Evolutionary conservation across 2,113 vertebrate species (phyloP), one percentile per base, ranked within the genome.

Genomic region (Cervus canadensis): DNA sequence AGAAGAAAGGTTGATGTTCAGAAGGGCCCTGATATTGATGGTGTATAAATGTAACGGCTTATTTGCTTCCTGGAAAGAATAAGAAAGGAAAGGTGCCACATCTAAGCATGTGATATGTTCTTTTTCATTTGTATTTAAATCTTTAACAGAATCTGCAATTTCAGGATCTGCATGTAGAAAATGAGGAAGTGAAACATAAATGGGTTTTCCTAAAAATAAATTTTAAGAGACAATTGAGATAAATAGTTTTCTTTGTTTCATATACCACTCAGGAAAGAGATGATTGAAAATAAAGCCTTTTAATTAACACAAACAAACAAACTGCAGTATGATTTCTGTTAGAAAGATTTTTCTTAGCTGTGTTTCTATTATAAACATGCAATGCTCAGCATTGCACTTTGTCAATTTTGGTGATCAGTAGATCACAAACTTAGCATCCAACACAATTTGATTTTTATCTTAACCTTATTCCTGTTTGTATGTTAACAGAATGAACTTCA

Each of bases 1-100:
- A 71, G 4, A 23, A 76, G 71, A 43, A 76, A 26, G 6, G 21
- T 74, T 0, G 6, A 23, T 59, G 45, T 86, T 95, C 64, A 54
- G 78, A 90, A 67, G 95, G 6, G 87, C 94, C 67, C 89, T 82
- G 59, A 88, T 2, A 16, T 60, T 86, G 40, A 12, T 67, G 33
- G 6, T 64, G 28, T 25, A 28, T 54, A 52, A 45, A 62, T 74
- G 16, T 76, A 74, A 67, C 88, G 57, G 17, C 28, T 93, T 43
- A 7, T 71, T 87, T 81, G 30, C 48, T 82, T 33, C 87, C 97
- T 98, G 64, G 45, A 94, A 95, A 40, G 19, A 76, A 96, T 26
- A 97, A 83, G 78, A 96, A 87, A 50, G 14, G 10, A 76, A 76
- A 76, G 23, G 12, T 43, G 23, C 6, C 36, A 43, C 71, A 76